phyloP scores from a whole-genome alignment of 2,113 vertebrate genomes.

The Riparia riparia region DNA sequence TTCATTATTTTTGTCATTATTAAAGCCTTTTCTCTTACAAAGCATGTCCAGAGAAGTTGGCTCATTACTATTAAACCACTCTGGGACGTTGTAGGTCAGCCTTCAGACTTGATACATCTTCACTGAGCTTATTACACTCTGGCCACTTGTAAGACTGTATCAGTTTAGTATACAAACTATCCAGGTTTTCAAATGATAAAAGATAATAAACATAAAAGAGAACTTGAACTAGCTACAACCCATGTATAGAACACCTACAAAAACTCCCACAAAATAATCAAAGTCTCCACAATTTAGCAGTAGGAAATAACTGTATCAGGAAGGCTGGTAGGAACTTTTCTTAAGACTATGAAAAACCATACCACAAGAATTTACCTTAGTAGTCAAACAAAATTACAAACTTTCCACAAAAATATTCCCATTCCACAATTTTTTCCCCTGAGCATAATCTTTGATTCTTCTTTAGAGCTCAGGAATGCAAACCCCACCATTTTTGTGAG shows the following conservation, averaged over 20 bases:
- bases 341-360: background rate
- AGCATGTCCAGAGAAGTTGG: too few species aligned
- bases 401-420: background rate
- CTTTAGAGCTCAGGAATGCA: background rate
- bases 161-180: background rate
- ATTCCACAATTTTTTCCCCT: background rate
- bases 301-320: background rate
- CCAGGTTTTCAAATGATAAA: background rate
- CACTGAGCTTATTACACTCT: too few species aligned
- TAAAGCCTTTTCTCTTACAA: too few species aligned
- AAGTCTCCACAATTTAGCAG: background rate
- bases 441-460: background rate
- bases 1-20: too few species aligned
- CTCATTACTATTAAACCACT: too few species aligned
- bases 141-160: too few species aligned
- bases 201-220: background rate
- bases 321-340: background rate
- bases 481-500: background rate
- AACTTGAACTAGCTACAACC: background rate
- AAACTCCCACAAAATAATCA: background rate
- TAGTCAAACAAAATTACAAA: background rate
- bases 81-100: too few species aligned
- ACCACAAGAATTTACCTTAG: background rate
- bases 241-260: background rate
- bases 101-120: too few species aligned